A percentile compares a stretch with the other conserved stretches of the same genome.
These are phyloP conservation scores for Argyra leucocephala DNA, from an alignment of 2,888 invertebrate species.

Conservation along the genomic window DNA sequence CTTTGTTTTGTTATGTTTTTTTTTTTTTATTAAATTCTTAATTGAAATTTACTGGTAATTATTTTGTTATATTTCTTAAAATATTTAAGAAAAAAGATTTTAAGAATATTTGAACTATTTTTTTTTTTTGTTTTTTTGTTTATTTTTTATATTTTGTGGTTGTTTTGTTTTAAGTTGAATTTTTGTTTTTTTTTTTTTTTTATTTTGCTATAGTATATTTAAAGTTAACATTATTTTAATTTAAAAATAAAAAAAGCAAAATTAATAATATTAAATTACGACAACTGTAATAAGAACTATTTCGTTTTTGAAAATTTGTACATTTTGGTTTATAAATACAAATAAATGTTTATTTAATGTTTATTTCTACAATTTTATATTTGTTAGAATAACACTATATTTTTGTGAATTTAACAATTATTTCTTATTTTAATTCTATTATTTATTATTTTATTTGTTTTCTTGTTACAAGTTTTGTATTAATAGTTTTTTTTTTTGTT, in stretches of 20 bases:
- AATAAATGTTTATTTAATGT: no score
- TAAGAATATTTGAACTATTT: slow-evolving; percentile 3
- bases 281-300: slow-evolving; percentile 4
- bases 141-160: neutral
- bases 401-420: no score
- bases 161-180: neutral
- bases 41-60: neutral
- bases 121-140: neutral
- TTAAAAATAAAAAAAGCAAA: neutral
- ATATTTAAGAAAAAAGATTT: neutral
- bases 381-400: no score
- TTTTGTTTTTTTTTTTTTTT: neutral
- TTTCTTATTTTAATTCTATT: no score
- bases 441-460: no score
- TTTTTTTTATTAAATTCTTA: neutral
- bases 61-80: neutral
- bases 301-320: slow-evolving; percentile 2
- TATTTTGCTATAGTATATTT: neutral
- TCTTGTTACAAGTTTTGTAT: no score
- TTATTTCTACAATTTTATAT: no score
- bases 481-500: no score
- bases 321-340: slow-evolving; percentile 2
- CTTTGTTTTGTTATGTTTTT: neutral
- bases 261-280: neutral
- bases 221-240: neutral